A percentile compares a stretch with the other conserved stretches of the same genome.
These are phyloP conservation scores for Eupithecia tripunctaria DNA, from an alignment of 2,888 invertebrate species.

Conservation along the genomic window DNA sequence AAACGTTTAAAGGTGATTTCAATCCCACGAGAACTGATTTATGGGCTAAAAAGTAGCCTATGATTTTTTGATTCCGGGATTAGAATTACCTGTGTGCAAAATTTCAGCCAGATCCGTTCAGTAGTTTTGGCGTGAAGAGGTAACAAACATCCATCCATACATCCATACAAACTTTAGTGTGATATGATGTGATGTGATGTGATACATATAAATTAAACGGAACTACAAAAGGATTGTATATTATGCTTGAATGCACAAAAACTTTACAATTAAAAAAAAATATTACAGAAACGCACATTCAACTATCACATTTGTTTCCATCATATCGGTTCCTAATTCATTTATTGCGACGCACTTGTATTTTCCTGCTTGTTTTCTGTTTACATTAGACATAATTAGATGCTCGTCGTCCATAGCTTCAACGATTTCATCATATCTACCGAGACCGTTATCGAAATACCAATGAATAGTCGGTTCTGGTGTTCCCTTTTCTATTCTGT, in stretches of 20 bases:
- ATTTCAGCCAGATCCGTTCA: too few species aligned
- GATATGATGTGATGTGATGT: too few species aligned
- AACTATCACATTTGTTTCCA: constrained; percentile 14
- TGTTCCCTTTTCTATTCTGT: constrained; percentile 23
- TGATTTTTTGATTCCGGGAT: too few species aligned
- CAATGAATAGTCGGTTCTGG: constrained; percentile 21
- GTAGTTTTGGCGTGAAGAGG: too few species aligned
- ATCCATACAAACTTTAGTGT: too few species aligned
- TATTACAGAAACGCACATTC: constrained; percentile 21
- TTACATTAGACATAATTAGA: constrained; percentile 10
- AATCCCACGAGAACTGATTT: too few species aligned
- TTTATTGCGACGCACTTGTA: constrained; percentile 27
- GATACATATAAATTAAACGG: background rate
- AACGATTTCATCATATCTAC: constrained; percentile 14
- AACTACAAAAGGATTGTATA: too few species aligned
- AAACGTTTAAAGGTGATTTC: too few species aligned
- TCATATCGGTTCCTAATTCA: constrained; percentile 13
- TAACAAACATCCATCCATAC: too few species aligned
- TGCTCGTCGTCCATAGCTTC: constrained; percentile 7
- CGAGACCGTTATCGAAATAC: constrained; percentile 12
- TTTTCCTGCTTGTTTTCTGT: constrained; percentile 9
- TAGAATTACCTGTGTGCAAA: too few species aligned
- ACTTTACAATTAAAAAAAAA: background rate
- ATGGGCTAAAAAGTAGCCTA: too few species aligned
- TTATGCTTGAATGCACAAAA: background rate